Evolutionary conservation across 2,888 invertebrate species (phyloP).

Genomic region (Lithophane ornitopus): DNA sequence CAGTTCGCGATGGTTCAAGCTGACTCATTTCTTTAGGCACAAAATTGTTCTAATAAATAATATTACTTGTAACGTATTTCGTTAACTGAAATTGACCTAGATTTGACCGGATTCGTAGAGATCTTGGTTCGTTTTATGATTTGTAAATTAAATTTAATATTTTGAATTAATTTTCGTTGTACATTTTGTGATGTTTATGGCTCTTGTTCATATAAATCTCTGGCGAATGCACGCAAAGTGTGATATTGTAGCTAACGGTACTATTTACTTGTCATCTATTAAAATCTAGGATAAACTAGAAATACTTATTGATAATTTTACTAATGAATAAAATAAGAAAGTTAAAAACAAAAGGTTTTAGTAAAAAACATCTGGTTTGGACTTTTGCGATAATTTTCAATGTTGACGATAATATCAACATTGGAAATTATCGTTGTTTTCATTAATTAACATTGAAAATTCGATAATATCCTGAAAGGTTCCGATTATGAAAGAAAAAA

Average conservation of each 20-base stretch:
- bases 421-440: too few species aligned
- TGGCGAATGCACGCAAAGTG: neutral
- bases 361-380: neutral
- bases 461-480: neutral
- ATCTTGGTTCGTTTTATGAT: slow-evolving; percentile 6
- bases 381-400: neutral
- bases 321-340: neutral
- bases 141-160: slow-evolving; percentile 11
- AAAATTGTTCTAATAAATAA: slow-evolving; percentile 21
- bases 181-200: neutral
- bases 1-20: slow-evolving; percentile 24
- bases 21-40: slow-evolving; percentile 38
- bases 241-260: neutral
- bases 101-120: slow-evolving; percentile 21
- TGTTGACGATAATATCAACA: too few species aligned
- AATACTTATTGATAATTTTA: neutral
- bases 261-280: neutral
- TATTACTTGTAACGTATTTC: neutral
- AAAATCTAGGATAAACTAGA: neutral
- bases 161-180: slow-evolving; percentile 13
- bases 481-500: neutral
- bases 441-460: too few species aligned
- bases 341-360: neutral
- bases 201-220: neutral
- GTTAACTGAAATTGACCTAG: slow-evolving; percentile 38